phyloP scores from a whole-genome alignment of 2,113 vertebrate genomes.

The Microtus oregoni region DNA sequence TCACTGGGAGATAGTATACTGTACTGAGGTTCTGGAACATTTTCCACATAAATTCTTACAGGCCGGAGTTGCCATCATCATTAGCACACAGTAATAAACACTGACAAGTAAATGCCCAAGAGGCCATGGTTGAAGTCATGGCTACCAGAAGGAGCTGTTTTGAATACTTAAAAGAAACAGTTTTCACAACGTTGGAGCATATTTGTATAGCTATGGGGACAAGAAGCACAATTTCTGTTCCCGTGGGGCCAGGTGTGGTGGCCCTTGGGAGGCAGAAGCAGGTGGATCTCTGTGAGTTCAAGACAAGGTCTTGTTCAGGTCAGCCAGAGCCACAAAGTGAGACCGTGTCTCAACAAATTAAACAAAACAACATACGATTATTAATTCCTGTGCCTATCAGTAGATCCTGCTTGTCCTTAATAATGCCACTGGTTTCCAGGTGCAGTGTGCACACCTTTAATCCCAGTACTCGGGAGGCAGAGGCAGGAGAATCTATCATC shows the following conservation, averaged over 20 bases:
- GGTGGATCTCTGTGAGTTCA: background rate
- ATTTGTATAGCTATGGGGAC: background rate
- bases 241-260: background rate
- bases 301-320: background rate
- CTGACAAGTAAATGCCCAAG: background rate
- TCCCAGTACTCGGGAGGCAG: background rate
- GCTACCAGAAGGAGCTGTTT: background rate
- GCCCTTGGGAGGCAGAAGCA: background rate
- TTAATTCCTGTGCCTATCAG: background rate
- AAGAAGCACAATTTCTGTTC: background rate
- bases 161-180: slow-evolving; percentile 19
- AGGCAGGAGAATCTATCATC: background rate
- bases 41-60: slow-evolving; percentile 46
- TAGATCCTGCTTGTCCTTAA: background rate
- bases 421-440: background rate
- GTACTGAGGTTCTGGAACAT: background rate
- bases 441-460: background rate
- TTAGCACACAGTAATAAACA: background rate
- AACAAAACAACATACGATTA: background rate
- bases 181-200: slow-evolving; percentile 7
- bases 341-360: background rate
- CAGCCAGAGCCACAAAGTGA: background rate
- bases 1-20: slow-evolving; percentile 24
- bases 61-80: background rate
- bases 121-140: background rate